These are phyloP conservation scores for Picus viridis DNA, from an alignment of 2,797 vertebrate genomes.

Conservation along the genomic window DNA sequence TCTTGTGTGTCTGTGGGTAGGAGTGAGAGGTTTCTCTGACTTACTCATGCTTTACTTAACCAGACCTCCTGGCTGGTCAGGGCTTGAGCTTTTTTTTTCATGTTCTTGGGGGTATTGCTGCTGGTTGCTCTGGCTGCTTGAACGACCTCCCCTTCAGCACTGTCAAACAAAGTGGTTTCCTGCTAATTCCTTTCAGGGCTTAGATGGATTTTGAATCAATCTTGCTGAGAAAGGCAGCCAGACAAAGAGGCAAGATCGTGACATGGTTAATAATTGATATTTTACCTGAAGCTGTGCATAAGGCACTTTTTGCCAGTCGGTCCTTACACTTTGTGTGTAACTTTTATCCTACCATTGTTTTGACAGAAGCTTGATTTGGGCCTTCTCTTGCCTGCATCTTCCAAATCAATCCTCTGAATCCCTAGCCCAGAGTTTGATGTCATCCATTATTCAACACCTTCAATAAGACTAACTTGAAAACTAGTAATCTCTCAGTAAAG, in stretches of 20 bases:
- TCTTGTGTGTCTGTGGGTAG: no score
- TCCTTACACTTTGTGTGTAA: not conserved
- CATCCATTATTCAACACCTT: constrained; percentile 63
- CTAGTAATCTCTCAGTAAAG: constrained; percentile 22
- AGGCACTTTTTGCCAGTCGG: not conserved
- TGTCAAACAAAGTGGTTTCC: constrained; percentile 35
- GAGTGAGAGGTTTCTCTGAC: not conserved
- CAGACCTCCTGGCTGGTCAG: not conserved
- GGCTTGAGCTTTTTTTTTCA: not conserved
- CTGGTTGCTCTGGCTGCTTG: not conserved
- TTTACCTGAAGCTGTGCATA: not conserved
- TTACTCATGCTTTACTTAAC: not conserved
- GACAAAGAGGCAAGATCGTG: constrained; percentile 27
- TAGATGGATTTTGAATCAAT: constrained; percentile 61
- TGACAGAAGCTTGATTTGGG: not conserved
- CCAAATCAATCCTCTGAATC: constrained; percentile 8
- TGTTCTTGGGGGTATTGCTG: not conserved
- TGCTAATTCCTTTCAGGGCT: constrained; percentile 52
- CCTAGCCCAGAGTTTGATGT: not conserved
- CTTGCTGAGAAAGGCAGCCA: constrained; percentile 49
- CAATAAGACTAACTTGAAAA: not conserved
- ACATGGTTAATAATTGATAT: constrained; percentile 33
- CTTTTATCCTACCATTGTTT: not conserved
- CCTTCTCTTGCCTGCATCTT: not conserved
- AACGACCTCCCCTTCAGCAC: not conserved